phyloP scores from a whole-genome alignment of 2,888 invertebrate species.

The Zaprionus lineosus region DNA sequence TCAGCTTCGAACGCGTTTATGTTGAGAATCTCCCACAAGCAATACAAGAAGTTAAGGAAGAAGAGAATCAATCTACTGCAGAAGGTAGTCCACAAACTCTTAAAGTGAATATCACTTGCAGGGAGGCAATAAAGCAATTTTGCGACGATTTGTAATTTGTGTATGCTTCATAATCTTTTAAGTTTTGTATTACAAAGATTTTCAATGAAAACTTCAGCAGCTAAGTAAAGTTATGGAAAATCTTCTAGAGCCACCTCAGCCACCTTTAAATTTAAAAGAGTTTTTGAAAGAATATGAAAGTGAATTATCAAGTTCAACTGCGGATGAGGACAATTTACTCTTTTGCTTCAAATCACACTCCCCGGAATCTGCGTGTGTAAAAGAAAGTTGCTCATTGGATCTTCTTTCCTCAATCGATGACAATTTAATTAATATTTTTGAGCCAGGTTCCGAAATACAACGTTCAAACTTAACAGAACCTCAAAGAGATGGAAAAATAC shows the following conservation, averaged over 20 bases:
- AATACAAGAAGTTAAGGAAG: conserved; percentile 25
- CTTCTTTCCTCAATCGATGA: conserved; percentile 45
- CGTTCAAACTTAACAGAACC: conserved; percentile 23
- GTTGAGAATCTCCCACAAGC: conserved; percentile 80
- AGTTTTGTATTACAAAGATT: too few relatives aligned
- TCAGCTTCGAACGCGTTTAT: conserved; percentile 88
- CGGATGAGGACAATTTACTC: conserved; percentile 3
- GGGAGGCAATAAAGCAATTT: conserved; percentile 79
- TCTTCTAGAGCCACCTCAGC: conserved; percentile 45
- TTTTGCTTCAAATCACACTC: conserved; percentile 43
- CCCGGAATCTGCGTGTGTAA: conserved; percentile 23
- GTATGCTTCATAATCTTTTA: too few relatives aligned
- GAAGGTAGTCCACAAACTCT: conserved; percentile 21
- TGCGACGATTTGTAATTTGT: conserved; percentile 42
- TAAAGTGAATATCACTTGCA: conserved; percentile 74
- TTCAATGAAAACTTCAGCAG: neutral
- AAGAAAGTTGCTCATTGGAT: conserved; percentile 46
- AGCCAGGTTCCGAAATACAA: conserved; percentile 32
- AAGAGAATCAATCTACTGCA: conserved; percentile 9
- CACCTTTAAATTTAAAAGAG: conserved; percentile 58
- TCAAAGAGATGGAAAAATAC: conserved; percentile 19
- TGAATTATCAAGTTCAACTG: conserved; percentile 25
- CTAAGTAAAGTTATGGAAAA: conserved; percentile 80
- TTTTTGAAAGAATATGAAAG: conserved; percentile 62
- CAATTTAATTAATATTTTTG: conserved; percentile 25